These are phyloP conservation scores for Nycteola revayana DNA, from an alignment of 2,888 invertebrate species.

Conservation along the genomic window DNA sequence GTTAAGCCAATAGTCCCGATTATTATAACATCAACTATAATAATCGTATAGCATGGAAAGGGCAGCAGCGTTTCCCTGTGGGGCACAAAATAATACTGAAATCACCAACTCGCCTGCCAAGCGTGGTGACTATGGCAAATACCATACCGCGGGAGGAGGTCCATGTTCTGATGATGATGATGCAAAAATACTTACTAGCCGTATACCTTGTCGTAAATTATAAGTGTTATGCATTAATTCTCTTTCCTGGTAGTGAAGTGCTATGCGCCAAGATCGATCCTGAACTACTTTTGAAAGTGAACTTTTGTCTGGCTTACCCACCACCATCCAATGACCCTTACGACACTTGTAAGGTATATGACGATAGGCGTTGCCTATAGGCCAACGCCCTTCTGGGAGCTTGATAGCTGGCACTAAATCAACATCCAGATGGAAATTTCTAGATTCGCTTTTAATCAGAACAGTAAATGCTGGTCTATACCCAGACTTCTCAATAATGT, in stretches of 20 bases:
- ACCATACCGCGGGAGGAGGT: no score
- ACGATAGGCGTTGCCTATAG: conserved; percentile 40
- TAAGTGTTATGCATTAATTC: conserved; percentile 58
- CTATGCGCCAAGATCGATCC: conserved; percentile 73
- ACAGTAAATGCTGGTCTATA: conserved; percentile 82
- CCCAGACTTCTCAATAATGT: conserved; percentile 42
- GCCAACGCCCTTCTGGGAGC: conserved; percentile 68
- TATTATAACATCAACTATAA: no score
- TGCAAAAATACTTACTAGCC: conserved; percentile 69
- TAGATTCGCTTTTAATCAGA: conserved; percentile 41
- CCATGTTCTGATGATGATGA: no score
- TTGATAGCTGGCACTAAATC: conserved; percentile 80
- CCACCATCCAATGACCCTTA: conserved; percentile 67
- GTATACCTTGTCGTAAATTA: conserved; percentile 61
- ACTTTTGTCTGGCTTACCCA: conserved; percentile 55
- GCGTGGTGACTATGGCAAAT: no score
- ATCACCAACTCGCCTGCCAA: no score
- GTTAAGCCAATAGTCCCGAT: no score
- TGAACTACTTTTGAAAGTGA: conserved; percentile 27
- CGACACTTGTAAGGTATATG: conserved; percentile 40
- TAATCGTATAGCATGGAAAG: no score
- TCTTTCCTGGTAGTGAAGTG: conserved; percentile 78
- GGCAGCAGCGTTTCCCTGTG: no score
- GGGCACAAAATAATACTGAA: no score
- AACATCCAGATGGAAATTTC: conserved; percentile 59